Conservation (phyloP, 2,888 invertebrate species). For the Pseudolycoriella hygida region DNA sequence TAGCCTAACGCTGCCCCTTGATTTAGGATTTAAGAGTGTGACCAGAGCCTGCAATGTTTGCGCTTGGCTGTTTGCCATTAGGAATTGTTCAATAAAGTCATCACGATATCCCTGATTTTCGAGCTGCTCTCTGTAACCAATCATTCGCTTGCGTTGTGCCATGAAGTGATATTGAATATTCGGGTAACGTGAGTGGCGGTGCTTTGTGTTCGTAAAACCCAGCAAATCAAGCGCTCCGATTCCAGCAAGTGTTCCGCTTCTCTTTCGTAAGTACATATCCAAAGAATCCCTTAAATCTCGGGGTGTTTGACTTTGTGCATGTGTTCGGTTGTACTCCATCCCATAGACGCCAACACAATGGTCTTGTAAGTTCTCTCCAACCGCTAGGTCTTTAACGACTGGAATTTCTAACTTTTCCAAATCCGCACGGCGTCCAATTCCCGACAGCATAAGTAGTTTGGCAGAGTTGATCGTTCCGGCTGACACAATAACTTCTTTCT, state of each 20-base stretch:
- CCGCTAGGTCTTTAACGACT: slow-evolving; percentile 2
- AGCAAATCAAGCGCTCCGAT: slow-evolving; percentile 28
- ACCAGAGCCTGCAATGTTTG: slow-evolving; percentile 13
- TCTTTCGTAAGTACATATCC: not conserved
- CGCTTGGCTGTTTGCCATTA: not conserved
- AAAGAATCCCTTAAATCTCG: not conserved
- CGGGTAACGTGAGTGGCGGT: slow-evolving; percentile 32
- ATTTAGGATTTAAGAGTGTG: slow-evolving; percentile 5
- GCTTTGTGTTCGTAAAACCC: slow-evolving; percentile 36
- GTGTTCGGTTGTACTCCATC: not conserved
- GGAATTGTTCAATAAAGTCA: not conserved
- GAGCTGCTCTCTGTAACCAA: slow-evolving; percentile 12
- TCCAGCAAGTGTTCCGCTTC: slow-evolving; percentile 1
- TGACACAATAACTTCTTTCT: slow-evolving; percentile 7
- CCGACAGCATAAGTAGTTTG: slow-evolving; percentile 7
- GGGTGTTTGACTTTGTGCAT: not conserved
- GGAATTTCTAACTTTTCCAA: slow-evolving; percentile 1
- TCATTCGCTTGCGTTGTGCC: not conserved
- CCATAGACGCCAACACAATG: slow-evolving; percentile 2
- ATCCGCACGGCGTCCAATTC: slow-evolving; percentile 6
- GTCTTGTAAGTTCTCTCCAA: slow-evolving; percentile 8
- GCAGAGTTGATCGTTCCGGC: slow-evolving; percentile 6
- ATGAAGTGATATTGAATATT: slow-evolving; percentile 34
- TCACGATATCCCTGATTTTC: not conserved
- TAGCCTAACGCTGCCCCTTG: slow-evolving; percentile 3